phyloP scores from a whole-genome alignment of 2,113 vertebrate genomes.

The Aramus guarauna region DNA sequence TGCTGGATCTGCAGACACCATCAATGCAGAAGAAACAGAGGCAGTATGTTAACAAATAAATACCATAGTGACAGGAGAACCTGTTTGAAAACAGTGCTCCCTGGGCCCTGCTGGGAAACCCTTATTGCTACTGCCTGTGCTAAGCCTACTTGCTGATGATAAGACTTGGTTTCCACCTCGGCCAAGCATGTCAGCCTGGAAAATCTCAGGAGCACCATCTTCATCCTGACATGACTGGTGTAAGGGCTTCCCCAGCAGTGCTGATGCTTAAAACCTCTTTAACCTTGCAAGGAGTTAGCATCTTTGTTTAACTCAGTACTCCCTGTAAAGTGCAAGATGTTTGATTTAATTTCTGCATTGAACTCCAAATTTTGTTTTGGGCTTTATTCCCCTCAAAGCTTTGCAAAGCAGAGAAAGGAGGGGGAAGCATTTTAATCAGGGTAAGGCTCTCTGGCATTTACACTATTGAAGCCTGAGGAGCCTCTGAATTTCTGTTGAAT shows the following conservation, averaged over 20 bases:
- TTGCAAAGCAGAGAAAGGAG: background rate
- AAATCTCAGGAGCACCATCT: background rate
- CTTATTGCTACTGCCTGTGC: background rate
- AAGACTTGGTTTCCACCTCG: background rate
- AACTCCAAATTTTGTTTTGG: background rate
- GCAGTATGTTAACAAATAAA: background rate
- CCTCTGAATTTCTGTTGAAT: conserved; percentile 60
- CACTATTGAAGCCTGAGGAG: conserved; percentile 46
- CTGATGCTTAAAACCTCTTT: background rate
- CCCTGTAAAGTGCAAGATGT: background rate
- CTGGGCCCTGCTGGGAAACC: background rate
- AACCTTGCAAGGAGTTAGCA: background rate
- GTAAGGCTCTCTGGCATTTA: conserved; percentile 40
- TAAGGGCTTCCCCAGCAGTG: background rate
- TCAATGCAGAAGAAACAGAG: background rate
- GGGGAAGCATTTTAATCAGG: conserved; percentile 42
- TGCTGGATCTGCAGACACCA: background rate
- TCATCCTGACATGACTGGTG: background rate
- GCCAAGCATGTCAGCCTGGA: background rate
- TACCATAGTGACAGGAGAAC: background rate
- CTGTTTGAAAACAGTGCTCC: background rate
- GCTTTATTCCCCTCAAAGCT: background rate
- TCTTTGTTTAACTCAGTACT: background rate
- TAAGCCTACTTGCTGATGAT: background rate
- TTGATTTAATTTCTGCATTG: conserved; percentile 6